These are phyloP conservation scores for Protonibea diacanthus DNA, from an alignment of 2,797 vertebrate genomes.

Conservation along the genomic window DNA sequence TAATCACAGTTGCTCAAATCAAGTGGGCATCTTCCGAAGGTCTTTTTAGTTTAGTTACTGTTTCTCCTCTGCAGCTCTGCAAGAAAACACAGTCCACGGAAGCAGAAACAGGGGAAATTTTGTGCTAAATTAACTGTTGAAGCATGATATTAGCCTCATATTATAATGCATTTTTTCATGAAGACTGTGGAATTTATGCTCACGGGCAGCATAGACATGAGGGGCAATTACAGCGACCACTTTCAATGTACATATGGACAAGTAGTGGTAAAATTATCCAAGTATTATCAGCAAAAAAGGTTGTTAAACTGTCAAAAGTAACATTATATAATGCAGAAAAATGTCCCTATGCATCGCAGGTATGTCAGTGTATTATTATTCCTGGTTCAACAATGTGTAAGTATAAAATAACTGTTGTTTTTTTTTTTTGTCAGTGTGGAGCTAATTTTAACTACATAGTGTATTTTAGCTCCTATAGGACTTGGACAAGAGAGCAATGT, in stretches of 20 bases:
- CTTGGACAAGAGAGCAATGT: slow-evolving; percentile 24
- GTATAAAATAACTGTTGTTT: background rate
- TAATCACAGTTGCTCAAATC: background rate
- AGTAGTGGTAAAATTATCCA: background rate
- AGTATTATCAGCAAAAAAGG: background rate
- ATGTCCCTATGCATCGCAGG: no score
- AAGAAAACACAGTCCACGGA: background rate
- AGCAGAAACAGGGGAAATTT: background rate
- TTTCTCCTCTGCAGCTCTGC: background rate
- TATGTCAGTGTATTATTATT: background rate
- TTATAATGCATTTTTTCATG: background rate
- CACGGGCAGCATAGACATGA: background rate
- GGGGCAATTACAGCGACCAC: background rate
- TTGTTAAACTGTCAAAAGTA: background rate
- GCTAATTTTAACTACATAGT: background rate
- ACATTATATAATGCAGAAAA: background rate
- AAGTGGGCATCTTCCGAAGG: background rate
- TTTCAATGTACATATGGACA: background rate
- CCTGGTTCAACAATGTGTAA: background rate
- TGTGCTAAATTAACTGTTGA: background rate
- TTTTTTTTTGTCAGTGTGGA: background rate
- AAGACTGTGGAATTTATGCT: background rate
- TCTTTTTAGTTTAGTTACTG: background rate
- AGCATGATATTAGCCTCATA: background rate
- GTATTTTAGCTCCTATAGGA: slow-evolving; percentile 17